Evolutionary conservation across 2,113 vertebrate genomes (phyloP).

Genomic region (Penelope pileata): DNA sequence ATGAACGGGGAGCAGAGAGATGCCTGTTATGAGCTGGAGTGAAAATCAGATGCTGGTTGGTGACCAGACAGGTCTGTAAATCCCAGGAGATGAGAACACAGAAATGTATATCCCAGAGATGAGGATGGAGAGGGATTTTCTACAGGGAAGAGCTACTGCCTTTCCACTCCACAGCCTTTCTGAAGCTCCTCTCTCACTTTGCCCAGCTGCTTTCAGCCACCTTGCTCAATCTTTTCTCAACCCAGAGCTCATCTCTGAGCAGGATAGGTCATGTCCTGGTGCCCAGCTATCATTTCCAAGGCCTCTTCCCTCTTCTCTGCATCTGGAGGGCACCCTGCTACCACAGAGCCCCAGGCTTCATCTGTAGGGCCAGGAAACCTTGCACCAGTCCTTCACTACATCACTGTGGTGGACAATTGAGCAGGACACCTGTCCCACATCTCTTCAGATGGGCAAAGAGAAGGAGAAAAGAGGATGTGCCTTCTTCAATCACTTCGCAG

Average conservation of each 20-base stretch:
- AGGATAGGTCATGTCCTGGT: not conserved
- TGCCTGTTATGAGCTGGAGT: not conserved
- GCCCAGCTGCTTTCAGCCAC: not conserved
- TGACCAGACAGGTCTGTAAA: not conserved
- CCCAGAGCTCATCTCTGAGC: not conserved
- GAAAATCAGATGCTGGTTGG: not conserved
- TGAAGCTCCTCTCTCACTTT: not conserved
- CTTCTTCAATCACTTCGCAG: not conserved
- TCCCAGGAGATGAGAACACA: not conserved
- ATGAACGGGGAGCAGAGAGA: not conserved
- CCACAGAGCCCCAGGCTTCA: not conserved
- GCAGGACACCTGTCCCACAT: accelerated
- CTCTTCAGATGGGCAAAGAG: not conserved
- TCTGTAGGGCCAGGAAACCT: not conserved
- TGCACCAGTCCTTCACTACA: not conserved
- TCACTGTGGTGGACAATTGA: not conserved
- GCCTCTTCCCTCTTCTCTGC: not conserved
- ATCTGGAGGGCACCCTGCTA: not conserved
- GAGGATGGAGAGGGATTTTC: not conserved
- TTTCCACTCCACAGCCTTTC: not conserved
- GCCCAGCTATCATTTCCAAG: not conserved
- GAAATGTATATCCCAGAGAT: not conserved
- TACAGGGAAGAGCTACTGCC: not conserved
- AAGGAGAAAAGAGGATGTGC: accelerated
- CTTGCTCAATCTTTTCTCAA: not conserved